Evolutionary conservation across 2,797 vertebrate species (phyloP), one percentile per base, ranked within the genome.

Genomic region (Muraenolepis orangiensis): DNA sequence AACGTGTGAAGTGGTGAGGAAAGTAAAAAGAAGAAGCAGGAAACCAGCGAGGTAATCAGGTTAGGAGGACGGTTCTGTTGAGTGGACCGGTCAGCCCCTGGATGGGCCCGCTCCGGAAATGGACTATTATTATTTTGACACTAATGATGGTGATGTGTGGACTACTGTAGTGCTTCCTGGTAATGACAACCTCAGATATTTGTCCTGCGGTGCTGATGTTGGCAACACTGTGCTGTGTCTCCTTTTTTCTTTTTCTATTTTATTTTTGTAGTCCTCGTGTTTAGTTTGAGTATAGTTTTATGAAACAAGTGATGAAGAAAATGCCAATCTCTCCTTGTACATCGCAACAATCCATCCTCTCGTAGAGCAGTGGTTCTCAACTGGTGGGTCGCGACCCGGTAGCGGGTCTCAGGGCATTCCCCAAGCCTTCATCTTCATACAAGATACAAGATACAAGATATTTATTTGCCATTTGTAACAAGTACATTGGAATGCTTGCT

Each of bases 31-130:
- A 92, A 94, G 94, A 82, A 94, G 93, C 94, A 95, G 96, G 95
- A 97, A 98, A 96, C 96, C 94, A 96, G 94, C 93, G 95, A 88
- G 91, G 92, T 96, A 97, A 97, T 98, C 93, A 81, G 94, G 95
- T 97, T 96, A 97, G 94, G 85, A 84, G 92, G 94, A 95, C 85
- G 89, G 93, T 93, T n/a, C 46, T 93, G 94, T 95, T 94, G 91
- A n/a, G n/a, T 86, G 93, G 91, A 92, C 91, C 91, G 91, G 83
- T 74, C 78, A 77, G 76, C 89, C 79, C 71, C 80, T 82, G 76
- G 80, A 86, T 86, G 93, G 91, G 91, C 92, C 92, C 92, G 93
- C 90, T 93, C 74, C 82, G 87, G 91, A 91, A 92, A 93, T 91
- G 88, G 85, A 91, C 88, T 88, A 91, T 93, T 89, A 80, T 85